Conservation (phyloP, 2,888 invertebrate species). For the Drosophila histrio region DNA sequence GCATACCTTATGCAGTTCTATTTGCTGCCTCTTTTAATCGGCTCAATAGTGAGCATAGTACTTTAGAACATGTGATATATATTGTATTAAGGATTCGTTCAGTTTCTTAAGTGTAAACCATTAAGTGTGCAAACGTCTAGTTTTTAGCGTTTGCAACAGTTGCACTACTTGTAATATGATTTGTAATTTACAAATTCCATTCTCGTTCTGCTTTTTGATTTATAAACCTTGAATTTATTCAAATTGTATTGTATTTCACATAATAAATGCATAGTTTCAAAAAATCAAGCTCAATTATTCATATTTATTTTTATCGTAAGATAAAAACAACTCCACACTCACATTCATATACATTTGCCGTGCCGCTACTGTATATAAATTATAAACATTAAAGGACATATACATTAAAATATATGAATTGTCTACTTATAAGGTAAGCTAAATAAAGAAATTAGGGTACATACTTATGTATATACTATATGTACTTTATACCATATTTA, state of each 20-base stretch:
- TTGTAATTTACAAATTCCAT: neutral
- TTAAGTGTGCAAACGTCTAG: neutral
- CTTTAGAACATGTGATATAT: constrained; percentile 55
- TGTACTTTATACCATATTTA: neutral
- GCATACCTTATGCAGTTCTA: neutral
- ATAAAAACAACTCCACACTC: neutral
- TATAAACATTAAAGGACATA: neutral
- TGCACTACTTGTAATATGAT: neutral
- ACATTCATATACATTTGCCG: neutral
- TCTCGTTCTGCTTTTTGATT: neutral
- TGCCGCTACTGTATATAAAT: neutral
- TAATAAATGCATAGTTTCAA: neutral
- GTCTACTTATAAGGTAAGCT: neutral
- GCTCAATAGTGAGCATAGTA: constrained; percentile 23
- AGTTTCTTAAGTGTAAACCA: constrained; percentile 3
- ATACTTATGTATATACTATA: neutral
- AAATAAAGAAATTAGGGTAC: neutral
- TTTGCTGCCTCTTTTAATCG: constrained; percentile 13
- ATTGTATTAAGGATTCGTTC: constrained; percentile 42
- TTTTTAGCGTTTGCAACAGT: neutral
- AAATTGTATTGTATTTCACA: neutral
- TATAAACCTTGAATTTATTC: neutral
- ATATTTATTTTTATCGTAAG: neutral
- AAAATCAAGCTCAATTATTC: neutral
- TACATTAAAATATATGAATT: neutral